Evolutionary conservation across 2,888 invertebrate genomes (phyloP), one percentile per base, ranked within the genome.

Genomic region (Drosophila meridiana): DNA sequence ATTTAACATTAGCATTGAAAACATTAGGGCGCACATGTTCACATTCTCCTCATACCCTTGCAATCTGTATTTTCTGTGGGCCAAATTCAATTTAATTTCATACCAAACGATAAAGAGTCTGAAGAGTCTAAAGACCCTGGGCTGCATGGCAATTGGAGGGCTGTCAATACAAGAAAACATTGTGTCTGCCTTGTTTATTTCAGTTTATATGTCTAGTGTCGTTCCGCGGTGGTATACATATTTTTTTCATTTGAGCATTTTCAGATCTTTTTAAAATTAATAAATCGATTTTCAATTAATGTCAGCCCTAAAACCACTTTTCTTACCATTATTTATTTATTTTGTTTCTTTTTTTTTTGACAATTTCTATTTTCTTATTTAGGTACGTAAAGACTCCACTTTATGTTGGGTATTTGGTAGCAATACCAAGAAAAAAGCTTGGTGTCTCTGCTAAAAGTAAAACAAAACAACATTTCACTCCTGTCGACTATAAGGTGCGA

Each of bases 31-130:
- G 14, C 62, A 65, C 64, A 62, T 68, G 42, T 56, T 56, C 20
- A 30, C 28, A 47, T 11, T n/a, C 28, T 3, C 6, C 36, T n/a
- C 30, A 13, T 28, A 7, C 32, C 9, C 32, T 38, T 36, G 69
- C 68, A 76, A 79, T 81, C 69, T 79, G 68, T 77, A 86, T 79
- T 88, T 86, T 72, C 81, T 72, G 48, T 78, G 66, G 73, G 71
- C 83, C 69, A 77, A 85, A 88, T 87, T 87, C 83, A 88, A 87
- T 87, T 88, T 80, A 76, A 80, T 76, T 80, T 76, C 66, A 72
- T 57, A 43, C 56, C 42, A 57, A 65, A 48, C 64, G 67, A 52
- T 63, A 69, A 45, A 69, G 34, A 69, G 64, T 69, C 50, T 38
- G 63, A 52, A 66, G 59, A 73, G 64, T 69, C 50, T 38, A 66